Base-by-base conservation (phyloP, 2,113 vertebrate species). In the Phalacrocorax carbo region DNA sequence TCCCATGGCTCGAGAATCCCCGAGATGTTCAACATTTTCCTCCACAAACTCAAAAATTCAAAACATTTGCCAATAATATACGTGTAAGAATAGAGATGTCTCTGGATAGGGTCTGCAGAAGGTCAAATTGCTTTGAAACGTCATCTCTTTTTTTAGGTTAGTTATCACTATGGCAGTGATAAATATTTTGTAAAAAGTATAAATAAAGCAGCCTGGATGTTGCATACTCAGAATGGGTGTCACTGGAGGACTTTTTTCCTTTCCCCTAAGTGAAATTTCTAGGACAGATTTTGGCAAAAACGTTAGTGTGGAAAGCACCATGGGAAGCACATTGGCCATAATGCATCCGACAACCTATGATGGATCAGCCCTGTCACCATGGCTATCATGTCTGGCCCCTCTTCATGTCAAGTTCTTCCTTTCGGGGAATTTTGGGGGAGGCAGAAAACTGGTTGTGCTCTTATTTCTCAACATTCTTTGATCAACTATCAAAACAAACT, bases 131-230 rank as follows among this genome's bases (percentile, higher is more conserved):
- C 92, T 95, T 77, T 73, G 49, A 90, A 96, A 92, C 49, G 9
- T 82, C 0, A 3, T 30, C 62, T 95, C 96, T 82, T 96, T 95
- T 97, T 96, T 97, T 96, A 97, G 96, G 85, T 52, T 58, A 82
- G 73, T 80, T 96, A 97, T 97, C 94, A 90, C 96, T 96, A 97
- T 97, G 96, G 96, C 64, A 97, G 85, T 95, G 92, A 96, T 96
- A 96, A 97, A 97, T 94, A 97, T 96, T 97, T 95, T 91, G 87
- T 87, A 69, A 96, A 97, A 97, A 97, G 57, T 80, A 92, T 96
- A 97, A 96, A 96, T 95, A 97, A 94, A 94, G 40, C 87, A 93
- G 85, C 52, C 77, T 94, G 36, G 61, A 92, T 66, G 78, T 57
- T 94, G 62, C 81, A 79, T 92, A 21, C 80, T 94, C 83, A 85